Conservation (phyloP, 2,888 invertebrate species). For the Pecten maximus region DNA sequence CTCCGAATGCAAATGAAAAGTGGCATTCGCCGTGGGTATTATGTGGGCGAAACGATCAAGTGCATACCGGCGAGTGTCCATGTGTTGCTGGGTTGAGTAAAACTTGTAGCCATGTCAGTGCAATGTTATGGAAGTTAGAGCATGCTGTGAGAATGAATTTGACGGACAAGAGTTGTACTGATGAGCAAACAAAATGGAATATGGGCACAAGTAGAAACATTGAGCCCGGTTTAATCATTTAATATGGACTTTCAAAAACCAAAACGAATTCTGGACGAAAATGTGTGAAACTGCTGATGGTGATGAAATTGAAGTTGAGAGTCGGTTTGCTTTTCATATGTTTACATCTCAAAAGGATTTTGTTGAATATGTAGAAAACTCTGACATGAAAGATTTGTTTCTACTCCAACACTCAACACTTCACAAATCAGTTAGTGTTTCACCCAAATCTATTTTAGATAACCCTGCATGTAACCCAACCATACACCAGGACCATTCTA, state of each 20-base stretch:
- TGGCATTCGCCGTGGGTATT: not conserved
- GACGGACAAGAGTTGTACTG: slow-evolving; percentile 41
- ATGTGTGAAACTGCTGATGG: not conserved
- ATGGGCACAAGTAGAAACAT: slow-evolving; percentile 38
- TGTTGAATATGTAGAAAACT: no score
- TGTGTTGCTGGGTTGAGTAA: not conserved
- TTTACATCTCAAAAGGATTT: not conserved
- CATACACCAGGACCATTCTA: no score
- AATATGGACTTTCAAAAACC: slow-evolving; percentile 37
- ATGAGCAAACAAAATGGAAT: slow-evolving; percentile 22
- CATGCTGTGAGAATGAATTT: slow-evolving; percentile 39
- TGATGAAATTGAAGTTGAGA: no score
- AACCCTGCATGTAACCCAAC: not conserved
- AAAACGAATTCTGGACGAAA: not conserved
- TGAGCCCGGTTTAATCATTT: not conserved
- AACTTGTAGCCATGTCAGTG: not conserved
- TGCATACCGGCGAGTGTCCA: not conserved
- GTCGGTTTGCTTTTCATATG: not conserved
- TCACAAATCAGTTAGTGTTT: not conserved
- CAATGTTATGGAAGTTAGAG: slow-evolving; percentile 36
- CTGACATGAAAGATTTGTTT: not conserved
- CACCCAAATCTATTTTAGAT: not conserved
- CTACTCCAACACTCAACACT: not conserved
- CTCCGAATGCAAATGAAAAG: not conserved
- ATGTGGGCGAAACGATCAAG: not conserved